These are phyloP conservation scores for Recurvirostra avosetta DNA, from an alignment of 2,113 vertebrate genomes.

Conservation along the genomic window DNA sequence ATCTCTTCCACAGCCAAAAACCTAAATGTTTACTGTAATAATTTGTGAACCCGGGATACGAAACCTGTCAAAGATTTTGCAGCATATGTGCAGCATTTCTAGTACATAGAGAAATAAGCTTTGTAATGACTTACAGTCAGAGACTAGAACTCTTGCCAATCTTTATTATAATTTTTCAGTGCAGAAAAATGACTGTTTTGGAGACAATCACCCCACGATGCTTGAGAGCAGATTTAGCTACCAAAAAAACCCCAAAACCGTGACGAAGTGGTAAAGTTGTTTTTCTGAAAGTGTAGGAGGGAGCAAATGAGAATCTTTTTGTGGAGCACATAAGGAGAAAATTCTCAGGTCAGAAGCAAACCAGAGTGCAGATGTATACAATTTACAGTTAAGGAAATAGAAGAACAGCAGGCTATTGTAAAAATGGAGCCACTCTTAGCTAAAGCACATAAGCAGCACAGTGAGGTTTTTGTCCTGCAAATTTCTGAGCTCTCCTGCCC, in stretches of 20 bases:
- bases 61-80: background rate
- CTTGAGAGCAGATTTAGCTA: background rate
- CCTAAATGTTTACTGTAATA: background rate
- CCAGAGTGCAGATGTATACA: background rate
- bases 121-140: background rate
- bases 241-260: background rate
- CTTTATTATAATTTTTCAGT: background rate
- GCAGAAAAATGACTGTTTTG: background rate
- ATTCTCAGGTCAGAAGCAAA: constrained; percentile 30
- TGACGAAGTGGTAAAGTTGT: background rate
- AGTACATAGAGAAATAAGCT: background rate
- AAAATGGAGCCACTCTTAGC: background rate
- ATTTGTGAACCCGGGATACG: background rate
- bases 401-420: background rate
- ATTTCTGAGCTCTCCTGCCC: background rate
- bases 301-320: constrained; percentile 28
- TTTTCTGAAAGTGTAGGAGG: constrained; percentile 33
- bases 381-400: constrained; percentile 20
- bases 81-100: background rate
- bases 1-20: background rate
- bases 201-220: background rate
- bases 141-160: background rate
- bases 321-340: background rate
- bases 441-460: background rate
- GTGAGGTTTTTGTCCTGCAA: background rate